Base-by-base conservation (phyloP, 2,888 invertebrate species). In the Cantharis rufa region DNA sequence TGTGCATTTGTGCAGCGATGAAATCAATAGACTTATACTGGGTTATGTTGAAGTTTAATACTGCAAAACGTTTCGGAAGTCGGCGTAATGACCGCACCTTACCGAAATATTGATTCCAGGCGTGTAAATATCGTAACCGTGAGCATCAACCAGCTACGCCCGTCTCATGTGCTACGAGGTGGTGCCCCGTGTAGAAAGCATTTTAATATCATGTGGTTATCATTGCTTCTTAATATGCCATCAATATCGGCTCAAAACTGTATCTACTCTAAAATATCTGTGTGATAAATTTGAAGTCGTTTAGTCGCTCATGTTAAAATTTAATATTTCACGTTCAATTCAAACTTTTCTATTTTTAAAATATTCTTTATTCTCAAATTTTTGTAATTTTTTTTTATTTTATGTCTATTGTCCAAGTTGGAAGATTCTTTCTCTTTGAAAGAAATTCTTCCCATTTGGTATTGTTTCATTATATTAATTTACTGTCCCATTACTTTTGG, bases 31-130 rank as follows among this genome's bases (percentile, higher is more conserved):
- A 48, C 48, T 48, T 48, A 48, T 48, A 48, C 48, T 48, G 48
- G 48, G 48, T 48, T 68, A 62, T 77, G 71, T 71, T 64, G 74
- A 74, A 32, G 48, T 48, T 48, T 48, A 75, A 70, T 69, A 21
- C 24, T 66, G 24, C 24, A 66, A 66, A 66, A 66, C 24, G 75
- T 77, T 80, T 79, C 74, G 72, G 76, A 77, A 77, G 72, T 70
- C 75, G 78, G 79, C 78, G 81, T 81, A 81, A 81, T 79, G 81
- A 81, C 81, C 81, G 79, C 80, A 80, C 80, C 81, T 81, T 80
- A 75, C 80, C 74, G 78, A 79, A 75, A 79, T 80, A 80, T 81
- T 76, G 80, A 81, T 81, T 80, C 78, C 74, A 68, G 74, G 62
- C 78, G 78, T 75, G 78, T 78, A 78, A 78, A 74, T 77, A 77